Conservation (phyloP, 2,113 vertebrate species). For the Ciconia maguari region DNA sequence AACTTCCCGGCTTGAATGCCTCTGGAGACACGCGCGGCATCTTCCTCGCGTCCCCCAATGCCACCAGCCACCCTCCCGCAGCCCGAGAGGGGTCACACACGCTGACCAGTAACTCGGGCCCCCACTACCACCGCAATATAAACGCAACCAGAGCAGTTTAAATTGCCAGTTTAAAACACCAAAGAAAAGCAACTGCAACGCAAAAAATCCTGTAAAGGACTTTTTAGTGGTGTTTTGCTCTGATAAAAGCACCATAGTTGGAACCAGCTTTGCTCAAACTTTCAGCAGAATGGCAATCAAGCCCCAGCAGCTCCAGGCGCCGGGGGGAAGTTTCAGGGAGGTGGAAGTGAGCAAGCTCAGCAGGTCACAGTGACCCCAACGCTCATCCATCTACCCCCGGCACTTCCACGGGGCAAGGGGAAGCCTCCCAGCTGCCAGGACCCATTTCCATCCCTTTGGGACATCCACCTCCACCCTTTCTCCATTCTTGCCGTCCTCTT, state of each 20-base stretch:
- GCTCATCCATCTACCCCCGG: not conserved
- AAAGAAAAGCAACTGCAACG: not conserved
- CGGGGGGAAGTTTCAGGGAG: not conserved
- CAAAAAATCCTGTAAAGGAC: not conserved
- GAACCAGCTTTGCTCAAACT: not conserved
- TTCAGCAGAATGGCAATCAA: not conserved
- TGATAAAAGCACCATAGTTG: not conserved
- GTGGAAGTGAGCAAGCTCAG: not conserved
- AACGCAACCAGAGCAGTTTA: not conserved
- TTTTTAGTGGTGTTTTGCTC: not conserved
- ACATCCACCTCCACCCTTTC: not conserved
- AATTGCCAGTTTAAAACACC: not conserved
- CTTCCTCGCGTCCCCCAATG: not conserved
- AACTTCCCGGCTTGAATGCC: not conserved
- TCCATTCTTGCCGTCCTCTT: not conserved
- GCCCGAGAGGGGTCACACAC: rapidly evolving
- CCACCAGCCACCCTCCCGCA: not conserved
- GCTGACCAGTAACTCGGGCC: not conserved
- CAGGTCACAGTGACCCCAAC: not conserved
- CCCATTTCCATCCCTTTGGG: not conserved
- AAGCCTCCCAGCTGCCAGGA: not conserved
- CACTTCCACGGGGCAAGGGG: not conserved
- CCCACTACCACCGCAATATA: not conserved
- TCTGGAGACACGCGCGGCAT: rapidly evolving
- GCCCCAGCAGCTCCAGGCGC: not conserved